These are phyloP conservation scores for Gymnothorax reevesii DNA, from an alignment of 2,797 vertebrate genomes.

Conservation along the genomic window DNA sequence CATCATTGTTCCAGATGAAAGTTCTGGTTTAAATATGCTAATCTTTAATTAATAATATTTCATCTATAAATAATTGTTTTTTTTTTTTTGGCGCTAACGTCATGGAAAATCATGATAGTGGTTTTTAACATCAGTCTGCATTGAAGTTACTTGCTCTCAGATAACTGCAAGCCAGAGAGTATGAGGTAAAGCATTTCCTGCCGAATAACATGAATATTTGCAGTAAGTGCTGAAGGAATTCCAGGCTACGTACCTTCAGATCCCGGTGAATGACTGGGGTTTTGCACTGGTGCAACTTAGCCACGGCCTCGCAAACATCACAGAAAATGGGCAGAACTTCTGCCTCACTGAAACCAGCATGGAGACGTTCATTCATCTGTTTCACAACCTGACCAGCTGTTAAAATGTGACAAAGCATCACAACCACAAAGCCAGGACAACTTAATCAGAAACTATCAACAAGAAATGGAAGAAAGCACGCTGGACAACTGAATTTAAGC, in stretches of 20 bases:
- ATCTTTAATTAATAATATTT: not conserved
- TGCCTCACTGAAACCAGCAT: constrained; percentile 86
- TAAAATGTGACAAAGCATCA: not conserved
- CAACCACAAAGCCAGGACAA: not conserved
- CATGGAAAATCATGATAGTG: not conserved
- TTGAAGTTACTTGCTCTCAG: not conserved
- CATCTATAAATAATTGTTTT: not conserved
- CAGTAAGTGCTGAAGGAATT: not conserved
- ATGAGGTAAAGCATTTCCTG: not conserved
- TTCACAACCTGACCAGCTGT: constrained; percentile 95
- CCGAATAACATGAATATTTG: not conserved
- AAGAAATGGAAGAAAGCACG: not conserved
- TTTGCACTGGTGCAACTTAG: constrained; percentile 94
- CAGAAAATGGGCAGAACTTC: constrained; percentile 94
- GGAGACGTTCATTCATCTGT: constrained; percentile 95
- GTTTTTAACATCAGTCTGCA: not conserved
- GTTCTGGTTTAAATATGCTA: not conserved
- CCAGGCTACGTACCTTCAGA: constrained; percentile 79
- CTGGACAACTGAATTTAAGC: not conserved
- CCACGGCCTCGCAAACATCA: constrained; percentile 93
- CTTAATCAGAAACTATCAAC: not conserved
- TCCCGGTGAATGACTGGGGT: constrained; percentile 95
- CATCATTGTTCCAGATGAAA: not conserved
- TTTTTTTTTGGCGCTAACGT: not conserved
- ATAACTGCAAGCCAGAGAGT: not conserved